Base-by-base conservation (phyloP, 2,888 invertebrate genomes). In the Clitarchus hookeri region DNA sequence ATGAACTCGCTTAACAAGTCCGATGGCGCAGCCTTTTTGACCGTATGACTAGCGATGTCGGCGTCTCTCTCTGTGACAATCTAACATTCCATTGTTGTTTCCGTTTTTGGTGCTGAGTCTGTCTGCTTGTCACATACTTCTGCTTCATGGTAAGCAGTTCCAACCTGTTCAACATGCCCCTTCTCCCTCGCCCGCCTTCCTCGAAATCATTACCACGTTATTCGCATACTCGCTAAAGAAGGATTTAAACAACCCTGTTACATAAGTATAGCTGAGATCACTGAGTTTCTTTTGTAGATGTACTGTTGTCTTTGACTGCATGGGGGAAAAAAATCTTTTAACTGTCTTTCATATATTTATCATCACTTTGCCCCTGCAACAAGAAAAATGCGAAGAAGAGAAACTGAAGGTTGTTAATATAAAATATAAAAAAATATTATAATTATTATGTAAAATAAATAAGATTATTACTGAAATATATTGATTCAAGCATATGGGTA, bases 361-460 rank as follows among this genome's bases (percentile, higher is more conserved):
- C 85, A 85, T 85, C 86, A 85, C 85, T 86, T 87, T 84, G 85
- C 86, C 86, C 85, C 82, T 84, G 84, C 19, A 65, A 65, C 65
- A 65, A 87, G 84, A 86, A 87, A 82, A 82, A 44, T 25, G 27
- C 25, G 27, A 36, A 36, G 82, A 82, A 82, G 82, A 82, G 44
- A 82, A 86, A 78, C 85, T 79, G 85, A 88, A 87, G 86, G 54
- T 88, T 88, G 88, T 88, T 88, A 88, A 88, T 88, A 87, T 86
- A 86, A 87, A 87, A 85, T 82, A 84, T 86, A 83, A 86, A 86
- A 36, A 88, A 88, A 86, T 78, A 87, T 80, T 88, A 86, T 88
- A 87, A 88, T 88, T 88, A 88, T 87, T 87, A 87, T 88, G 88
- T 88, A 88, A 87, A 88, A 86, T 86, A 86, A 82, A 87, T 85